Base-by-base conservation (phyloP, 2,888 invertebrate genomes). In the Teinopalpus imperialis region DNA sequence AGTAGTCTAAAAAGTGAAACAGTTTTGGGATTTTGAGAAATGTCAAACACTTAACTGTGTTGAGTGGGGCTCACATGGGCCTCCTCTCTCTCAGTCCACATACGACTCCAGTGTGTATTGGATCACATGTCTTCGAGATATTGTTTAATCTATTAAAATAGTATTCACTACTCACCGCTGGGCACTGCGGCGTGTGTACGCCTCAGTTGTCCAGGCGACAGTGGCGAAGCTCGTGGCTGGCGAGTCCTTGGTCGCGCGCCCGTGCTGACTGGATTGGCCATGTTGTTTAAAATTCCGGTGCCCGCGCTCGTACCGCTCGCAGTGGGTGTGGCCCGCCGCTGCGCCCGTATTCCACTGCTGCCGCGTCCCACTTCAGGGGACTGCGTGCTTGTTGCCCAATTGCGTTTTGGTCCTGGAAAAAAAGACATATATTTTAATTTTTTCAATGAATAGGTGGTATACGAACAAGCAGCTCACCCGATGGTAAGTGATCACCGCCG, bases 171-270 rank as follows among this genome's bases (percentile, higher is more conserved):
- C 35, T 12, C 1, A 46, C 46, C 46, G 12, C 10, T 35, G 10
- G 40, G 40, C 5, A 8, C n/a, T 4, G 27, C 3, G 9, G 10
- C 10, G 50, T 54, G 35, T 8, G 46, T 9, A 6, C 44, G 44
- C 5, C 64, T 51, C 41, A 80, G 66, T 53, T 82, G 83, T 0
- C 81, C 83, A 39, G 82, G 82, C 37, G 81, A 81, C 43, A 76
- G 72, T 27, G 71, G 66, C 35, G 54, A 47, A 12, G 54, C 47
- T 20, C 53, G 53, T 7, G 48, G 46, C 9, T 46, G 39, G 18
- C 40, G 42, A 2, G 34, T 9, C 27, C 35, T 52, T 52, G 65
- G 62, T 34, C 45, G 8, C 10, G 40, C 24, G 43, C 66, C 69
- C 58, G 73, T 69, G n/a, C 49, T 53, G 2, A 35, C 66, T 56